Base-by-base conservation (phyloP, 2,113 vertebrate genomes). In the Isichthys henryi region DNA sequence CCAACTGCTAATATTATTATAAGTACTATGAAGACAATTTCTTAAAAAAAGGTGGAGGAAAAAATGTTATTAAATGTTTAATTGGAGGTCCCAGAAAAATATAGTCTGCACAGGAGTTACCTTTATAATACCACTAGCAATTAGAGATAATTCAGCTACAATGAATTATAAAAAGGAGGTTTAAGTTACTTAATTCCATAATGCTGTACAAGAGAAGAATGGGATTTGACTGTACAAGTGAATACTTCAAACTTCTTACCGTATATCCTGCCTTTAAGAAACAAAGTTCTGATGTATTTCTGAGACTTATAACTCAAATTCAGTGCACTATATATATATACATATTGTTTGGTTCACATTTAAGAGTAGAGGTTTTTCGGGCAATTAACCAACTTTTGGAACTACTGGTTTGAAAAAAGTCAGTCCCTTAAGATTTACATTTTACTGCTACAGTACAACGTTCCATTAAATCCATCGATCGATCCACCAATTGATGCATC, bases 141-240 rank as follows among this genome's bases (percentile, higher is more conserved):
- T 62, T 89, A 5, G 17, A 49, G 74, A 89, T 50, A n/a, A 39
- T 39, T 39, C 39, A 89, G 90, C 74, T 88, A 31, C 70, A 45
- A 89, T 53, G 91, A 85, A 92, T 94, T 77, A 39, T 91, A 92
- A 93, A 93, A 91, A 92, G 88, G 89, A 92, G 90, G 91, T 92
- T 91, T 93, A 93, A 91, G 87, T 43, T 35, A 43, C 39, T 87
- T 93, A 93, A 93, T 93, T 92, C 91, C 62, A 92, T 92, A 92
- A 93, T 91, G 77, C 58, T 43, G 85, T 90, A 91, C 90, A 83
- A 88, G 91, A 92, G 88, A 89, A 90, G 88, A 88, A 91, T 90
- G 45, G 87, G 89, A 93, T 91, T 90, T 88, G 62, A 80, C 88
- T 84, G 82, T 90, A 77, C 74, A 89, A 88, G 83, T 90, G 87